A percentile compares a stretch with the other conserved stretches of the same genome.
Evolutionary conservation across 2,888 invertebrate species (phyloP).

Genomic region (Drosophila lacicola): DNA sequence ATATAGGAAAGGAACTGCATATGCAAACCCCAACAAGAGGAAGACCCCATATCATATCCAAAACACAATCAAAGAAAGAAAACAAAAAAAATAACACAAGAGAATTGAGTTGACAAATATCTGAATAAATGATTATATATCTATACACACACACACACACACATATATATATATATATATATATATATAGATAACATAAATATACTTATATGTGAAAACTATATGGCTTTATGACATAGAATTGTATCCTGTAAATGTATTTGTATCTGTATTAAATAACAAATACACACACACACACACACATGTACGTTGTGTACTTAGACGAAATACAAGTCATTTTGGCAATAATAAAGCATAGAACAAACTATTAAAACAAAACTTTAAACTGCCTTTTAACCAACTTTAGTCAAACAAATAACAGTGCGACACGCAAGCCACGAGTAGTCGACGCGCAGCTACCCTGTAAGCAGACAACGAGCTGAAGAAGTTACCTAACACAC

Average conservation of each 20-base stretch:
- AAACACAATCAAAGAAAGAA: slow-evolving; percentile 7
- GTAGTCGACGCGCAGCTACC: neutral
- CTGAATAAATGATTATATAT: slow-evolving; percentile 4
- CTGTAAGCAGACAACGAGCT: neutral
- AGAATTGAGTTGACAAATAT: slow-evolving; percentile 52
- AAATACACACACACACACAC: slow-evolving; percentile 11
- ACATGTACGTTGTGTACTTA: slow-evolving; percentile 47
- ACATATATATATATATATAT: slow-evolving; percentile 20
- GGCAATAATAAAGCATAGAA: slow-evolving; percentile 73
- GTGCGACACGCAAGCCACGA: neutral
- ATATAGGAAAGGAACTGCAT: slow-evolving; percentile 51
- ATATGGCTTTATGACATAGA: slow-evolving; percentile 59
- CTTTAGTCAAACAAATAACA: neutral
- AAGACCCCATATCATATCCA: slow-evolving; percentile 25
- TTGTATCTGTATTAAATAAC: slow-evolving; percentile 38
- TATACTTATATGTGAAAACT: slow-evolving; percentile 15
- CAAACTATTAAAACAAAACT: slow-evolving; percentile 31
- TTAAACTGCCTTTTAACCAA: neutral
- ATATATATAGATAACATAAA: slow-evolving; percentile 17
- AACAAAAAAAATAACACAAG: slow-evolving; percentile 11
- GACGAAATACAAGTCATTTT: slow-evolving; percentile 59
- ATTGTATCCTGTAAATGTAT: slow-evolving; percentile 69
- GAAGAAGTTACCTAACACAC: neutral
- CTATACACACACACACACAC: slow-evolving; percentile 14
- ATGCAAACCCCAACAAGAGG: slow-evolving; percentile 26